These are phyloP conservation scores for Xestia xanthographa DNA, from an alignment of 2,888 invertebrate species.

Conservation along the genomic window DNA sequence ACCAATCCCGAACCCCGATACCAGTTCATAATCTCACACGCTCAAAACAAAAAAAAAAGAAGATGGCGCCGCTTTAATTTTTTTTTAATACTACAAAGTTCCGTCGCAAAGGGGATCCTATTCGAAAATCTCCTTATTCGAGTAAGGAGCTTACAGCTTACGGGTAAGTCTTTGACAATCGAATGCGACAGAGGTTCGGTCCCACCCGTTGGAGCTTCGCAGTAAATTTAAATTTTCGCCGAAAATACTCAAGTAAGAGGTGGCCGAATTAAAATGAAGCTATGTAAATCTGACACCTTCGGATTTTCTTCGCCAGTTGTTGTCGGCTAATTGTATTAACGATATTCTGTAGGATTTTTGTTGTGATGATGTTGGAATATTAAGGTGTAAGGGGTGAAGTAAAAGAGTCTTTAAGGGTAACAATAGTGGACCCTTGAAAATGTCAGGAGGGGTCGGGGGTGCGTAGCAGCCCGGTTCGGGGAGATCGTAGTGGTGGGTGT, in stretches of 20 bases:
- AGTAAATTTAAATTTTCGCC: slow-evolving; percentile 70
- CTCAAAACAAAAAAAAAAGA: slow-evolving; percentile 63
- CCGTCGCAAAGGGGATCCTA: slow-evolving; percentile 76
- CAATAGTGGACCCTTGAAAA: too few species aligned
- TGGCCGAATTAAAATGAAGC: slow-evolving; percentile 62
- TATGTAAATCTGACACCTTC: slow-evolving; percentile 66
- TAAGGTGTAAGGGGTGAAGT: not conserved
- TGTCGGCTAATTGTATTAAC: slow-evolving; percentile 56
- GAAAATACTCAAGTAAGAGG: slow-evolving; percentile 58
- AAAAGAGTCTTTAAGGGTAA: not conserved
- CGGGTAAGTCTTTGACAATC: slow-evolving; percentile 87
- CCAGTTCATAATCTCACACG: slow-evolving; percentile 59
- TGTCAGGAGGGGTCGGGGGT: too few species aligned
- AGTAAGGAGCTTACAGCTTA: slow-evolving; percentile 85
- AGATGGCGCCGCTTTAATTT: slow-evolving; percentile 73
- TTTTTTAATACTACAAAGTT: slow-evolving; percentile 85
- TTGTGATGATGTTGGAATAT: slow-evolving; percentile 7
- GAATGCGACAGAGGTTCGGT: slow-evolving; percentile 82
- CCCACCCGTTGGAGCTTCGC: slow-evolving; percentile 62
- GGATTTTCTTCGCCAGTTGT: slow-evolving; percentile 56
- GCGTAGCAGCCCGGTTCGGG: too few species aligned
- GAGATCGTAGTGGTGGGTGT: too few species aligned
- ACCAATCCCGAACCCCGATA: slow-evolving; percentile 32
- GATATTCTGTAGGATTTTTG: slow-evolving; percentile 46
- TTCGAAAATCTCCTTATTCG: slow-evolving; percentile 86